phyloP scores from a whole-genome alignment of 1,140 invertebrate species.

The Antheraea mylitta region DNA sequence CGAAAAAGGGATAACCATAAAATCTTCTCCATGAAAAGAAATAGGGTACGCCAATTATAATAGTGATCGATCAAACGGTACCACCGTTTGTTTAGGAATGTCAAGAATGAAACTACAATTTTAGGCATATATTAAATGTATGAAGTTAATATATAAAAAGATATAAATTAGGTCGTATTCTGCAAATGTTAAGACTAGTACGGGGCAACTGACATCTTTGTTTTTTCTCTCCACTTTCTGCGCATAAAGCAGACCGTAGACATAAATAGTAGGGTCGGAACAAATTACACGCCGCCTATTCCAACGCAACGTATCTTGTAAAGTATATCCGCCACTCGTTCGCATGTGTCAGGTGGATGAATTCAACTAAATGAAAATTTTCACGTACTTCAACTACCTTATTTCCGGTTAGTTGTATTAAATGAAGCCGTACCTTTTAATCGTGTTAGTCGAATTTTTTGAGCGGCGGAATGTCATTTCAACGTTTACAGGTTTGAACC shows the following conservation, averaged over 20 bases:
- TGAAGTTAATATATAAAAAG: background rate
- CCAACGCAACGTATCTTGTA: conserved; percentile 39
- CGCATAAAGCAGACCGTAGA: conserved; percentile 48
- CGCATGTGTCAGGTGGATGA: conserved; percentile 36
- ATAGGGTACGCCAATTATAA: too few species aligned
- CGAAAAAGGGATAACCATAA: too few species aligned
- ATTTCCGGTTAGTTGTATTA: conserved; percentile 40
- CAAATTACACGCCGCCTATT: conserved; percentile 53
- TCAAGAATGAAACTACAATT: too few species aligned
- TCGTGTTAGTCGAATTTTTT: background rate
- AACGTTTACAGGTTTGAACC: too few species aligned
- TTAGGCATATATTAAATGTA: too few species aligned
- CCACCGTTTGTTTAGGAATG: too few species aligned
- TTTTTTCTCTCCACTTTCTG: conserved; percentile 42
- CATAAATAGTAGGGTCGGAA: conserved; percentile 62
- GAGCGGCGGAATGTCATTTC: too few species aligned
- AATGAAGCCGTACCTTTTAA: conserved; percentile 11
- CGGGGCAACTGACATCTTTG: background rate
- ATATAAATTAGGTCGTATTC: background rate
- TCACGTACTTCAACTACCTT: conserved; percentile 40
- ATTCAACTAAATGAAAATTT: conserved; percentile 64
- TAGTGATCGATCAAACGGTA: too few species aligned
- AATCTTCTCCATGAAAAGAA: too few species aligned
- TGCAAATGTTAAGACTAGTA: background rate
- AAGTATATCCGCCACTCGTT: conserved; percentile 39